Evolutionary conservation across 2,888 invertebrate species (phyloP), one percentile per base, ranked within the genome.

Genomic region (Chaetogeoica ovagalla): DNA sequence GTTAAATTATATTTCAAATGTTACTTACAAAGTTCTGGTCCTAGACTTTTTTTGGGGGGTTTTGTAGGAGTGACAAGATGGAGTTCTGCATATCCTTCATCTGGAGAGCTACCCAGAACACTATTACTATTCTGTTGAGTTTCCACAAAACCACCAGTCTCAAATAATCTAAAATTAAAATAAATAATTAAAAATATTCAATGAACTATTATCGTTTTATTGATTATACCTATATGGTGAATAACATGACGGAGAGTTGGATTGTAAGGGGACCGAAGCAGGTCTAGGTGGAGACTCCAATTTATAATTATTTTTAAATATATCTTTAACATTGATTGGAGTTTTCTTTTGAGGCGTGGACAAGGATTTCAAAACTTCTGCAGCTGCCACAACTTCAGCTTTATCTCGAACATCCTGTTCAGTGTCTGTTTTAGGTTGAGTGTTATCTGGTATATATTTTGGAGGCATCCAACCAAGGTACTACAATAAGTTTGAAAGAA

Each of bases 241-340:
- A 21, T 82, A 82, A 71, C 71, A 77, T 30, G 82, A 82, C 17
- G 83, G 83, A 21, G 83, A 83, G 23, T 66, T 82, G 19, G 79
- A 30, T 76, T 82, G 82, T 48, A 83, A 73, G 39, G 83, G 83
- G 43, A 83, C 83, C 6, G 83, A 83, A 48, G 83, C 83, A 6
- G 84, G 84, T 59, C 84, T 79, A 8, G 83, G 83, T 30, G 83
- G 83, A 5, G 83, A 84, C 70, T 83, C 83, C 15, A 82, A 73
- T 73, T 83, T 83, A 37, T 65, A 52, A 81, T 83, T 82, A 59
- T 81, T 55, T 59, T 79, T 82, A 74, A 81, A 82, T 74, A 83
- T 71, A 63, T 81, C 68, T 81, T 82, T 82, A 57, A 63, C 4
- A n/a, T n/a, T 21, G 23, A 55, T n/a, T 15, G 72, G 48, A 70